Percentiles rank a stretch among this genome's conserved stretches.
Evolutionary conservation across 2,113 vertebrate genomes (phyloP).

Genomic region (Toxotes jaculatrix): DNA sequence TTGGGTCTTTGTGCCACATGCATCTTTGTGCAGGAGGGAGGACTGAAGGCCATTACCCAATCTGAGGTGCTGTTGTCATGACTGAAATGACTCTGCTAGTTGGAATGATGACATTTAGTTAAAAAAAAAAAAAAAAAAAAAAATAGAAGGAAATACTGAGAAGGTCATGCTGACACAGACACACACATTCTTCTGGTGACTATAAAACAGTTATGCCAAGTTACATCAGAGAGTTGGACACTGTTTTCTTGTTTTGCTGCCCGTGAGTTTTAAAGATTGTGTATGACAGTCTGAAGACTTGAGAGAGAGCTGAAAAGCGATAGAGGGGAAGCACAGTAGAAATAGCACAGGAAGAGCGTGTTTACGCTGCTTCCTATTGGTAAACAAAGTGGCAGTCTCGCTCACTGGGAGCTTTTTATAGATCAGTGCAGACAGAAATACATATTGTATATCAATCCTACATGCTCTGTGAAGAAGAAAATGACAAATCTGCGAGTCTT

Average conservation of each 20-base stretch:
- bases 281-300: neutral
- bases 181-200: neutral
- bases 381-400: constrained; percentile 57
- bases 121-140: neutral
- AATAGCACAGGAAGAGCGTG: constrained; percentile 23
- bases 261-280: neutral
- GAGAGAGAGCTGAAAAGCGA: neutral
- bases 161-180: constrained; percentile 5
- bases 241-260: constrained; percentile 1
- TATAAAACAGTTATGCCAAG: constrained; percentile 6
- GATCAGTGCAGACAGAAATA: constrained; percentile 30
- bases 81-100: constrained; percentile 10
- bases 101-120: constrained; percentile 23
- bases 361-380: constrained; percentile 37
- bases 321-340: neutral
- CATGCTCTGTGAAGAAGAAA: neutral
- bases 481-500: neutral
- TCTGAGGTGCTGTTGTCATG: neutral
- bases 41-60: constrained; percentile 31
- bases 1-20: constrained; percentile 38
- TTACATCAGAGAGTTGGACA: neutral
- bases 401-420: constrained; percentile 50
- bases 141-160: neutral
- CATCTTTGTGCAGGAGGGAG: constrained; percentile 4
- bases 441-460: constrained; percentile 6